Conservation (phyloP, 1,140 invertebrate species). For the Trachymyrmex septentrionalis region DNA sequence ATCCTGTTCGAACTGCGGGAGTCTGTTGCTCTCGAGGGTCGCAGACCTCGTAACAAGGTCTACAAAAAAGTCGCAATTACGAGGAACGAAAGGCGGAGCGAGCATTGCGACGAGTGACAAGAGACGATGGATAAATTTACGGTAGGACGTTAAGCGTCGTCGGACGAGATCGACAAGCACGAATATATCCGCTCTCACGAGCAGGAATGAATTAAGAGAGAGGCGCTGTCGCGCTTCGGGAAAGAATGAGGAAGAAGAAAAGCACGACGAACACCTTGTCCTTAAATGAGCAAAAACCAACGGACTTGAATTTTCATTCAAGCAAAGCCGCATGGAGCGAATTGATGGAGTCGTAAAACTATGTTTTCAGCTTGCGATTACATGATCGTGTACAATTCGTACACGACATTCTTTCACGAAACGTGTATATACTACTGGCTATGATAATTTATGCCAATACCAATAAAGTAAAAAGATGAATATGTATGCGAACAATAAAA, state of each 20-base stretch:
- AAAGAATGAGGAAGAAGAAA: neutral
- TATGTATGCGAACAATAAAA: neutral
- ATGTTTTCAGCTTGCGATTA: neutral
- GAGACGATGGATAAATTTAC: slow-evolving; percentile 39
- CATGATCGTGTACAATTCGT: neutral
- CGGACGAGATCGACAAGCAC: slow-evolving; percentile 29
- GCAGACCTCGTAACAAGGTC: slow-evolving; percentile 6
- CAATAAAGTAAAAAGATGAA: neutral
- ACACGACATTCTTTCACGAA: slow-evolving; percentile 7
- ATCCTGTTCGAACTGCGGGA: slow-evolving; percentile 13
- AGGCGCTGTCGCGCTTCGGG: neutral
- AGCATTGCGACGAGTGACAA: slow-evolving; percentile 2
- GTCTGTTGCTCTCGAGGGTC: slow-evolving; percentile 53
- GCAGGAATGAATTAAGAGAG: slow-evolving; percentile 27
- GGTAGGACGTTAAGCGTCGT: slow-evolving; percentile 16
- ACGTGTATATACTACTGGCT: neutral
- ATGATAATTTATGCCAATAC: neutral
- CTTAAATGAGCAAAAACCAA: slow-evolving; percentile 24
- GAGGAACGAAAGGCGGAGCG: slow-evolving; percentile 1
- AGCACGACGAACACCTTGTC: slow-evolving; percentile 5
- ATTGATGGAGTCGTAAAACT: slow-evolving; percentile 34
- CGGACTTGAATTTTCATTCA: neutral
- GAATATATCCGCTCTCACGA: slow-evolving; percentile 16
- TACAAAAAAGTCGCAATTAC: slow-evolving; percentile 46
- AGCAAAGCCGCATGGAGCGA: slow-evolving; percentile 20